These are phyloP conservation scores for Meriones unguiculatus DNA, from an alignment of 2,113 vertebrate species.

Conservation along the genomic window DNA sequence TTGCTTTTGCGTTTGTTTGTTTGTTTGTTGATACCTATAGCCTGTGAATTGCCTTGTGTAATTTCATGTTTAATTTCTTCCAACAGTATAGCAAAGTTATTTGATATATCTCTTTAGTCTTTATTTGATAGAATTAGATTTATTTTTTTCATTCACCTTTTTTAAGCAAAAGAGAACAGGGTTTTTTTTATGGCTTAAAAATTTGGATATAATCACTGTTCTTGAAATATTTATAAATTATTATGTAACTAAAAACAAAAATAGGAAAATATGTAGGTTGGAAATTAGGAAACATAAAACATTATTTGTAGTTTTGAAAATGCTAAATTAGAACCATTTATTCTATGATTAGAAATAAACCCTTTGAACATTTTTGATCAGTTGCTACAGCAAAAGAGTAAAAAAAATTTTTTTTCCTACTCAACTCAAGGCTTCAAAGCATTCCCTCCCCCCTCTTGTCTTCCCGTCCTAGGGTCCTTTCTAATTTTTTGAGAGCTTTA, in stretches of 20 bases:
- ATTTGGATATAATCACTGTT: constrained; percentile 50
- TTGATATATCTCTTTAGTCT: constrained; percentile 45
- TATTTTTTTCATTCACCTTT: constrained; percentile 26
- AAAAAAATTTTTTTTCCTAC: constrained; percentile 48
- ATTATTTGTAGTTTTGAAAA: constrained; percentile 73
- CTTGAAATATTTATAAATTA: constrained; percentile 72
- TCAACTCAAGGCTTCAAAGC: neutral
- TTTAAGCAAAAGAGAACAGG: constrained; percentile 17
- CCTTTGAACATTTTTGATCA: constrained; percentile 47
- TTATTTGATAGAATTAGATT: constrained; percentile 30
- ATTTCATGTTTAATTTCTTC: constrained; percentile 54
- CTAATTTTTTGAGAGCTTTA: constrained; percentile 45
- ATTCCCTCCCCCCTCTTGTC: neutral
- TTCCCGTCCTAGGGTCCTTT: neutral
- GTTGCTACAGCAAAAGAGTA: constrained; percentile 5
- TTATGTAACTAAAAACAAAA: constrained; percentile 77
- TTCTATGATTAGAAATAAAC: constrained; percentile 68
- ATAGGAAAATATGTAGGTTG: constrained; percentile 71
- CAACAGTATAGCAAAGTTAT: neutral
- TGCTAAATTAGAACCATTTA: constrained; percentile 68
- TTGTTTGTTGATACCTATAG: neutral
- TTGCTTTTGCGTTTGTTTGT: neutral
- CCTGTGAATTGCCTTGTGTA: constrained; percentile 53
- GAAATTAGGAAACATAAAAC: constrained; percentile 72
- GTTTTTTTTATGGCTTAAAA: neutral